These are phyloP conservation scores for Tachina fera DNA, from an alignment of 2,888 invertebrate genomes.

Conservation along the genomic window DNA sequence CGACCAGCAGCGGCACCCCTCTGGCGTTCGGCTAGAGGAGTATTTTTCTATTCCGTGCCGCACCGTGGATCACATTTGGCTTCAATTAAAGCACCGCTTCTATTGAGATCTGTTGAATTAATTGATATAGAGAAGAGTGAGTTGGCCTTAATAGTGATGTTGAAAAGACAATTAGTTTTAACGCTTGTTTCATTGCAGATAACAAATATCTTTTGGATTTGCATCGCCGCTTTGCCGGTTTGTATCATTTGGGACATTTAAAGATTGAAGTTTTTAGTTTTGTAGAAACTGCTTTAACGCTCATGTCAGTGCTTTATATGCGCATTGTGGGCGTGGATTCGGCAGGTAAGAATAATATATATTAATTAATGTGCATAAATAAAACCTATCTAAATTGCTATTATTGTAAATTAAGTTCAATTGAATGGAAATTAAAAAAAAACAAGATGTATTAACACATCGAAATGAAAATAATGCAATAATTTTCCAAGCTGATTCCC, in stretches of 20 bases:
- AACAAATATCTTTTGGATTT: conserved; percentile 87
- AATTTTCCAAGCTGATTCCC: too few relatives aligned
- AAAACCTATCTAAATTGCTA: background rate
- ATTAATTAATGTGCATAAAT: background rate
- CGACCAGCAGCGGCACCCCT: conserved; percentile 83
- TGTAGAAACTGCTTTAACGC: conserved; percentile 90
- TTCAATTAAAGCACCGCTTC: conserved; percentile 88
- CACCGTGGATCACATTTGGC: conserved; percentile 92
- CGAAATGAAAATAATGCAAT: too few relatives aligned
- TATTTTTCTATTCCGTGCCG: conserved; percentile 94
- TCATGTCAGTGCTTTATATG: conserved; percentile 89
- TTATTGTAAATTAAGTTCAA: too few relatives aligned
- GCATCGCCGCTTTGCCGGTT: conserved; percentile 86
- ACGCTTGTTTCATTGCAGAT: conserved; percentile 83
- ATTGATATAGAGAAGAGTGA: conserved; percentile 91
- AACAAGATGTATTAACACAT: too few relatives aligned
- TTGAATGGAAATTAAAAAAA: too few relatives aligned
- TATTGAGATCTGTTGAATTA: conserved; percentile 90
- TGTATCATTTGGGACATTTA: conserved; percentile 84
- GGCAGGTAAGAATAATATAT: conserved; percentile 86
- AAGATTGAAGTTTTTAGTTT: conserved; percentile 87
- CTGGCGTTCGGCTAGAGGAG: conserved; percentile 85
- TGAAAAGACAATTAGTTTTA: background rate
- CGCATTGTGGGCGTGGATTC: conserved; percentile 91
- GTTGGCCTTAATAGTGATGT: conserved; percentile 63